Conservation (phyloP, 2,113 vertebrate genomes). For the Enhydra lutris region DNA sequence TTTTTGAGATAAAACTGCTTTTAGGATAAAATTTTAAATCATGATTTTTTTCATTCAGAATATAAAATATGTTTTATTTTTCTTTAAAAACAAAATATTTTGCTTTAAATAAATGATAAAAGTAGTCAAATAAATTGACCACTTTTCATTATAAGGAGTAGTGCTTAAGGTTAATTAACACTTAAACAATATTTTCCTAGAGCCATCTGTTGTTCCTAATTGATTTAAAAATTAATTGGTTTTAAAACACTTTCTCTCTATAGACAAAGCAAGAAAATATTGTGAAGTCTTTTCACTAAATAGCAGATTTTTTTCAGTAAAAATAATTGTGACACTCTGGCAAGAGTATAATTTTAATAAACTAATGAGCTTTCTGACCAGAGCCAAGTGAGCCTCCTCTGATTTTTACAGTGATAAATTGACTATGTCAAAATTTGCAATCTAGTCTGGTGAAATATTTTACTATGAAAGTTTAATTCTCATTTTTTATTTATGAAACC, state of each 20-base stretch:
- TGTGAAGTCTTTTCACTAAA: conserved; percentile 55
- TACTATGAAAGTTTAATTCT: conserved; percentile 81
- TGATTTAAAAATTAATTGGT: conserved; percentile 36
- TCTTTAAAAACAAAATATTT: conserved; percentile 25
- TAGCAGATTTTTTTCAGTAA: conserved; percentile 72
- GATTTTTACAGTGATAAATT: conserved; percentile 79
- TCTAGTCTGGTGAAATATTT: conserved; percentile 82
- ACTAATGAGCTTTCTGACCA: conserved; percentile 77
- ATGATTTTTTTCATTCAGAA: not conserved
- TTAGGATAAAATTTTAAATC: not conserved
- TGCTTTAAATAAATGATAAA: conserved; percentile 14
- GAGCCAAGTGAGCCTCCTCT: conserved; percentile 70
- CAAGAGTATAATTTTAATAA: conserved; percentile 75
- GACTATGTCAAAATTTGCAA: conserved; percentile 76
- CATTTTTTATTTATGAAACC: conserved; percentile 82
- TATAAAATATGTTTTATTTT: not conserved
- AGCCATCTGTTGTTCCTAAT: conserved; percentile 8
- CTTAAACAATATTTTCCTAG: not conserved
- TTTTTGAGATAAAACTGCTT: not conserved
- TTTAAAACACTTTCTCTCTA: conserved; percentile 38
- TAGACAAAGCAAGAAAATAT: conserved; percentile 54
- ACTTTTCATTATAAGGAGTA: not conserved
- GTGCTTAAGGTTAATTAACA: conserved; percentile 26
- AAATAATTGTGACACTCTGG: conserved; percentile 60
- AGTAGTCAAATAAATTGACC: not conserved